Percentiles rank a stretch among this genome's conserved stretches.
Evolutionary conservation across 1,140 invertebrate genomes (phyloP).

Genomic region (Drosophila malerkotliana): DNA sequence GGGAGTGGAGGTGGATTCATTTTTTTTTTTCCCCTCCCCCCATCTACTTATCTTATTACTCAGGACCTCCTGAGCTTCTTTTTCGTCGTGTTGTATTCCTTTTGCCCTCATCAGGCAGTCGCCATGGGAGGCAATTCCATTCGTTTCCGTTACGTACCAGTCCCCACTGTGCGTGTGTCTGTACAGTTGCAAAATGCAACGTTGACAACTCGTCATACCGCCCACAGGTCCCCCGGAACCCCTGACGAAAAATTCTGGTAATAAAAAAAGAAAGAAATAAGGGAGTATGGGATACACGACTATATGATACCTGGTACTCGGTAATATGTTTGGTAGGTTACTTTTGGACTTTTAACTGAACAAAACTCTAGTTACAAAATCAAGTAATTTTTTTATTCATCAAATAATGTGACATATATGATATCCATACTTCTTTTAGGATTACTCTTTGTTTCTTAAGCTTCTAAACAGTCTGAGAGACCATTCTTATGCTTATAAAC

Average conservation of each 20-base stretch:
- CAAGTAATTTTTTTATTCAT: too few relatives aligned
- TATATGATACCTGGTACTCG: neutral
- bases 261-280: neutral
- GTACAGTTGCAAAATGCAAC: constrained; percentile 64
- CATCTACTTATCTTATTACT: constrained; percentile 51
- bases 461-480: too few relatives aligned
- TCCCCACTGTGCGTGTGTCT: constrained; percentile 36
- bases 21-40: neutral
- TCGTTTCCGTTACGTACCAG: constrained; percentile 25
- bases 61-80: neutral
- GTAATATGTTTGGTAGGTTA: too few relatives aligned
- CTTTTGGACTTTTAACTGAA: too few relatives aligned
- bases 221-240: neutral
- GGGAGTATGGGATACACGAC: neutral
- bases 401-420: too few relatives aligned
- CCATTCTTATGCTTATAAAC: too few relatives aligned
- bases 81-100: constrained; percentile 1
- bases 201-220: constrained; percentile 68
- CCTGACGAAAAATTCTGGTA: neutral
- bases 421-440: too few relatives aligned
- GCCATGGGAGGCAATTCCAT: constrained; percentile 51
- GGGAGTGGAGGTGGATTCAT: neutral
- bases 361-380: too few relatives aligned
- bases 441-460: too few relatives aligned
- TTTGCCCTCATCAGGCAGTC: constrained; percentile 36